Percentiles rank a stretch among this genome's conserved stretches.
phyloP scores from a whole-genome alignment of 2,888 invertebrate species.

The Acronicta psi region DNA sequence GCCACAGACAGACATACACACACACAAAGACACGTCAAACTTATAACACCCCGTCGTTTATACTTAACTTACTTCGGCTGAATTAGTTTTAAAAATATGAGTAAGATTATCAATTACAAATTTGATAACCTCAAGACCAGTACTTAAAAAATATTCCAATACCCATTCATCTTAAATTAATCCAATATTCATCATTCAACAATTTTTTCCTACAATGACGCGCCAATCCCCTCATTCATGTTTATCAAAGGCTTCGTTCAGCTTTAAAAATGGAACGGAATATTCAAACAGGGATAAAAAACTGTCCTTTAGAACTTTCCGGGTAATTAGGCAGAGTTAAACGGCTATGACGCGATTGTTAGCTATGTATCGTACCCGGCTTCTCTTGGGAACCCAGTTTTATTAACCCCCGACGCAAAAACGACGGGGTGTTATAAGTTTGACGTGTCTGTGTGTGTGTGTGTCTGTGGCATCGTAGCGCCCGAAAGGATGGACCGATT shows the following conservation, averaged over 20 bases:
- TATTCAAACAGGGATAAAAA: slow-evolving; percentile 49
- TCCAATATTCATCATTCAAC: slow-evolving; percentile 16
- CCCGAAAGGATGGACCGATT: too few species aligned
- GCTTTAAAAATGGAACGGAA: slow-evolving; percentile 37
- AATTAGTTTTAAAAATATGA: too few species aligned
- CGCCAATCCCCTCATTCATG: slow-evolving; percentile 18
- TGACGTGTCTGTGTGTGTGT: too few species aligned
- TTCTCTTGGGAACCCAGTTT: slow-evolving; percentile 8
- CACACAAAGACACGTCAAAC: too few species aligned
- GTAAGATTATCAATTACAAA: too few species aligned
- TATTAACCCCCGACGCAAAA: too few species aligned
- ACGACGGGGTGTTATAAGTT: too few species aligned
- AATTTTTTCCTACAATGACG: slow-evolving; percentile 9
- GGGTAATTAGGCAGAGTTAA: slow-evolving; percentile 52
- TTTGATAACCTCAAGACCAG: too few species aligned
- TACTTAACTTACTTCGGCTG: too few species aligned
- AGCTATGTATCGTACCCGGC: slow-evolving; percentile 7
- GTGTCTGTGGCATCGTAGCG: too few species aligned
- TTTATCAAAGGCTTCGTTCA: slow-evolving; percentile 37
- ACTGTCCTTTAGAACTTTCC: slow-evolving; percentile 43
- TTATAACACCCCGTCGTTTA: too few species aligned
- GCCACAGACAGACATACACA: too few species aligned
- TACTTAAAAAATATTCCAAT: neutral
- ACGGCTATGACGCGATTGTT: slow-evolving; percentile 27
- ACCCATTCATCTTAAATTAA: slow-evolving; percentile 1